Evolutionary conservation across 2,797 vertebrate genomes (phyloP), one percentile per base, ranked within the genome.

Genomic region (Nyctalus aviator): DNA sequence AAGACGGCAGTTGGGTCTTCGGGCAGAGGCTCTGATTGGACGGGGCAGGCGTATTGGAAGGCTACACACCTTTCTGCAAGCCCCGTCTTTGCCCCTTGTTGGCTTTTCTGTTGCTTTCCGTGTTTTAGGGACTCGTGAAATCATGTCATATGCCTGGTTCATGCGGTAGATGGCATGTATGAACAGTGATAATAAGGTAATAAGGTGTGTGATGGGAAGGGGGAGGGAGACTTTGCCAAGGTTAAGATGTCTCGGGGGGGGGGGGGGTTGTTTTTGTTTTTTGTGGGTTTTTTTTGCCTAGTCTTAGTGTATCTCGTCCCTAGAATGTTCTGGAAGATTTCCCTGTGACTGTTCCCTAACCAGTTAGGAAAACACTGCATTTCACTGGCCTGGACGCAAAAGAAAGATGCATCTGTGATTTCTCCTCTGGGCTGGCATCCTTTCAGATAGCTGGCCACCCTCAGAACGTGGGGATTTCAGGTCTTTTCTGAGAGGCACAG

Each of bases 291-390:
- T 73, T 73, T 32, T 20, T 15, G 21, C 46, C 37, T n/a, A 48
- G 7, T 62, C 13, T 76, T 79, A 3, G 44, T 86, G 84, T 76
- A 30, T 93, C 53, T 53, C 14, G 10, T 68, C 68, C 81, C 20
- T 32, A 48, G 90, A 94, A 86, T 64, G n/a, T 94, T 94, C 75
- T 69, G 75, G 84, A 90, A 93, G 35, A 57, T 81, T 83, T 71
- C 64, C 15, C 0, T 81, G 41, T 41, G 85, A 73, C 62, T 30
- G 0, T 93, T 83, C 57, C 68, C 0, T 77, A 30, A 53, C 30
- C n/a, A 20, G 57, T 84, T 81, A 79, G 66, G 69, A 84, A 85
- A 88, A 44, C 55, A 53, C 68, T 92, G 57, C 46, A 37, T 72
- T 88, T 91, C 2, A 0, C 78, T 72, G 69, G 68, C n/a, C n/a